Evolutionary conservation across 2,797 vertebrate genomes (phyloP).

Genomic region (Craterocephalus amniculus): DNA sequence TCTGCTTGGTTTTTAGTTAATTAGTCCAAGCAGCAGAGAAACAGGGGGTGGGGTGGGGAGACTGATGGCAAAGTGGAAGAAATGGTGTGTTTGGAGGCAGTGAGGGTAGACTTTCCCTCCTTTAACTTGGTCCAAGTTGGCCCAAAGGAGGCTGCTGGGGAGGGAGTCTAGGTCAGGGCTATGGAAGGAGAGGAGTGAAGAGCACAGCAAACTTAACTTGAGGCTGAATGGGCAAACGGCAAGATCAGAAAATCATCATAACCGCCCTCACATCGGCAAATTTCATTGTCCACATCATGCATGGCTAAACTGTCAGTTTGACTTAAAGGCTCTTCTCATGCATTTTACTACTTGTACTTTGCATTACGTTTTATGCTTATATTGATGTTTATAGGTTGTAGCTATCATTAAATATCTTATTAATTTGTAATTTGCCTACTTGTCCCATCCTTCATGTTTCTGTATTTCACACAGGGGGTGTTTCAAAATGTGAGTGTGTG

Average conservation of each 20-base stretch:
- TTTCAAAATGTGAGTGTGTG: background rate
- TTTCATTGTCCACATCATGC: constrained; percentile 31
- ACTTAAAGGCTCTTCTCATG: constrained; percentile 44
- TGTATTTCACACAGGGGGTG: background rate
- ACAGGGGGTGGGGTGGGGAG: constrained; percentile 35
- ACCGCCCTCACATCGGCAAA: constrained; percentile 35
- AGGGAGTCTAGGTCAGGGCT: constrained; percentile 66
- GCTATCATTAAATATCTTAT: background rate
- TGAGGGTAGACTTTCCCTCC: constrained; percentile 63
- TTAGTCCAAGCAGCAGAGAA: constrained; percentile 63
- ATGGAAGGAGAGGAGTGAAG: constrained; percentile 45
- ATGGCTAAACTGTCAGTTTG: constrained; percentile 35
- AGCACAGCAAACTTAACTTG: constrained; percentile 47
- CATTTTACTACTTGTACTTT: constrained; percentile 10
- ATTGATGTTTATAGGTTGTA: constrained; percentile 13
- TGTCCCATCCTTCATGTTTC: background rate
- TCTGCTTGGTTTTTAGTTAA: constrained; percentile 81
- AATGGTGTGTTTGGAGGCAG: constrained; percentile 33
- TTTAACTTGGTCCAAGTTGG: constrained; percentile 83
- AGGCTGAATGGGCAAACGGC: constrained; percentile 42
- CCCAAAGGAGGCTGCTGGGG: constrained; percentile 69
- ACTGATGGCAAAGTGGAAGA: constrained; percentile 57
- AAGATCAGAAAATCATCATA: constrained; percentile 44
- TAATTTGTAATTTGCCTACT: background rate
- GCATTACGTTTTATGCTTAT: constrained; percentile 15